These are phyloP conservation scores for Eulimnadia texana DNA, from an alignment of 1,140 invertebrate species.

Conservation along the genomic window DNA sequence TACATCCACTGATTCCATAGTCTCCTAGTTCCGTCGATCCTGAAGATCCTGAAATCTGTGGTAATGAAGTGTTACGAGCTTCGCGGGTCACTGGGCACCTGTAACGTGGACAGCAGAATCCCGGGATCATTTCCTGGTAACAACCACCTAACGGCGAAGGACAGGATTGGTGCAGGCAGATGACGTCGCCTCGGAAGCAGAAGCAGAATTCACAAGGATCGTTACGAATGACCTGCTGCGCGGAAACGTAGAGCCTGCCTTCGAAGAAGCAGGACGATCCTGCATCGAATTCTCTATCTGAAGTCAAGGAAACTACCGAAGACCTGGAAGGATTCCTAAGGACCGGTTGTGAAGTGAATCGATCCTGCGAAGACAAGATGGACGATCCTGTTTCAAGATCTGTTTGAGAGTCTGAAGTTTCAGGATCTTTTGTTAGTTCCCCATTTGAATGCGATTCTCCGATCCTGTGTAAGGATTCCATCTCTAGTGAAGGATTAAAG, in stretches of 20 bases:
- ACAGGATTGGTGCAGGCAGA: slow-evolving; percentile 86
- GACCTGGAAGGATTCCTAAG: too few species aligned
- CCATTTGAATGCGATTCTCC: too few species aligned
- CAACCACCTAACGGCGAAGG: slow-evolving; percentile 81
- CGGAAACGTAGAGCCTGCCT: slow-evolving; percentile 80
- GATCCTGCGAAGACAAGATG: not conserved
- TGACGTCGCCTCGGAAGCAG: slow-evolving; percentile 90
- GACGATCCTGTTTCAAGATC: not conserved
- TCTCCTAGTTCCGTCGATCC: slow-evolving; percentile 9
- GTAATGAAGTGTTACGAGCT: slow-evolving; percentile 55
- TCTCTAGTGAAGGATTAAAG: not conserved
- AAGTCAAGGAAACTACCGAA: too few species aligned
- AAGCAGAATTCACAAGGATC: slow-evolving; percentile 94
- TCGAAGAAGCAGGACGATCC: slow-evolving; percentile 80
- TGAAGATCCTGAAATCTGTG: slow-evolving; percentile 46
- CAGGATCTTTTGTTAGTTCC: not conserved
- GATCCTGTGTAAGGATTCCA: too few species aligned
- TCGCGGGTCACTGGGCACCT: slow-evolving; percentile 64
- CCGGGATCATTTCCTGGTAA: slow-evolving; percentile 74
- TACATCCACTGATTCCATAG: slow-evolving; percentile 44
- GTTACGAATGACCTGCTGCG: slow-evolving; percentile 82
- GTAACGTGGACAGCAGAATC: slow-evolving; percentile 87
- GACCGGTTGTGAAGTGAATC: slow-evolving; percentile 8
- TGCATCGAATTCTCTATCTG: too few species aligned
- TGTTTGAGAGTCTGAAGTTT: not conserved